phyloP scores from a whole-genome alignment of 2,888 invertebrate genomes.

The Megamerina dolium region DNA sequence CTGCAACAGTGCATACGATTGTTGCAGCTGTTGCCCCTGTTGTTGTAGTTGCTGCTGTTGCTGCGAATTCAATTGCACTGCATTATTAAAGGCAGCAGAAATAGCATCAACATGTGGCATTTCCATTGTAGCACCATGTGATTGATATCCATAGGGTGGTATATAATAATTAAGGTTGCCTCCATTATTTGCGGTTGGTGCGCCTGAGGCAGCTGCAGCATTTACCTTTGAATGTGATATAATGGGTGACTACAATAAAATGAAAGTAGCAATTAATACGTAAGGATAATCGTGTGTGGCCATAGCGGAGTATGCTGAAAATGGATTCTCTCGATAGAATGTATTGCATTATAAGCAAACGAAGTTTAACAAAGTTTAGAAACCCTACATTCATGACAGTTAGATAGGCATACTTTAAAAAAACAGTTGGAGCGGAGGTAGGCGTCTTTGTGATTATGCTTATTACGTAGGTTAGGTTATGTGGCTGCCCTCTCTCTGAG shows the following conservation, averaged over 20 bases:
- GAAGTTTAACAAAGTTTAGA: too few relatives aligned
- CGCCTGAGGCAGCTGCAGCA: conserved; percentile 8
- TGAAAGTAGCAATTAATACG: too few relatives aligned
- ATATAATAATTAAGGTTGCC: conserved; percentile 35
- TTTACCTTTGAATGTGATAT: conserved; percentile 38
- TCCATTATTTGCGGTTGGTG: conserved; percentile 5
- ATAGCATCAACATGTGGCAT: not conserved
- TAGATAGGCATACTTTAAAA: too few relatives aligned
- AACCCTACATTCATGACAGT: too few relatives aligned
- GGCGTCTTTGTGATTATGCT: too few relatives aligned
- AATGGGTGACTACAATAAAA: conserved; percentile 32
- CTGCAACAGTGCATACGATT: conserved; percentile 5
- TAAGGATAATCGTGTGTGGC: too few relatives aligned
- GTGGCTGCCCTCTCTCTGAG: too few relatives aligned
- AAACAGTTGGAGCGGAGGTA: too few relatives aligned
- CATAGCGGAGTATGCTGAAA: too few relatives aligned
- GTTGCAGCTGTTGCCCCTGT: conserved; percentile 11
- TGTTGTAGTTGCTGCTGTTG: conserved; percentile 7
- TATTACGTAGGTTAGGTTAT: too few relatives aligned
- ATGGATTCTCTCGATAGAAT: too few relatives aligned
- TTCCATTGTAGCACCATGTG: conserved; percentile 22
- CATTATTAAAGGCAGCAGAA: conserved; percentile 3
- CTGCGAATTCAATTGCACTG: conserved; percentile 2
- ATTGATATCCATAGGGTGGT: conserved; percentile 44
- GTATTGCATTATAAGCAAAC: too few relatives aligned